Evolutionary conservation across 1,140 invertebrate genomes (phyloP).

Genomic region (Colletes gigas): DNA sequence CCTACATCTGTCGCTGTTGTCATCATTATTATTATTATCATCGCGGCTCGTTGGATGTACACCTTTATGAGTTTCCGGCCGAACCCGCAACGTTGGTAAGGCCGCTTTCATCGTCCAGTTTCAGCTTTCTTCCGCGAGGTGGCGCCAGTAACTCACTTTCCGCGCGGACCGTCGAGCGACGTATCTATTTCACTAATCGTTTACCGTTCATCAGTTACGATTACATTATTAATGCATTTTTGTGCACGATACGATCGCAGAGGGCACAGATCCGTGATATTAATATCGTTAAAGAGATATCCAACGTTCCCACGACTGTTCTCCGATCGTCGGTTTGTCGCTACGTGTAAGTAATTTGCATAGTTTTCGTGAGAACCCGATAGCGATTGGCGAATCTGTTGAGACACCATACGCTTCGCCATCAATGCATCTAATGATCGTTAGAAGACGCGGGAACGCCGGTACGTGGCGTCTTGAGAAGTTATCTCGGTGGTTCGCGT

Average conservation of each 20-base stretch:
- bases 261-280: too few relatives aligned
- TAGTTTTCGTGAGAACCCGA: background rate
- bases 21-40: slow-evolving; percentile 71
- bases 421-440: slow-evolving; percentile 9
- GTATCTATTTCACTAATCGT: too few relatives aligned
- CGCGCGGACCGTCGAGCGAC: too few relatives aligned
- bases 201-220: background rate
- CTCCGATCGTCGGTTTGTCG: background rate
- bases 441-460: background rate
- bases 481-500: background rate
- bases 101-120: background rate
- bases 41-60: slow-evolving; percentile 41
- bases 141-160: slow-evolving; percentile 12
- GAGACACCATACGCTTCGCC: background rate
- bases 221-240: background rate
- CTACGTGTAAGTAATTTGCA: background rate
- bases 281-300: too few relatives aligned
- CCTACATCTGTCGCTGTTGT: slow-evolving; percentile 63
- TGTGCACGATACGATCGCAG: too few relatives aligned
- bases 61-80: slow-evolving; percentile 64
- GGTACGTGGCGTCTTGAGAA: background rate
- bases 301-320: background rate
- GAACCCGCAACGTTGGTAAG: slow-evolving; percentile 57
- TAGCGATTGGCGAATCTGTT: background rate
- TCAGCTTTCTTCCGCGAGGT: background rate